These are phyloP conservation scores for Lutjanus campechanus DNA, from an alignment of 2,797 vertebrate species.

Conservation along the genomic window DNA sequence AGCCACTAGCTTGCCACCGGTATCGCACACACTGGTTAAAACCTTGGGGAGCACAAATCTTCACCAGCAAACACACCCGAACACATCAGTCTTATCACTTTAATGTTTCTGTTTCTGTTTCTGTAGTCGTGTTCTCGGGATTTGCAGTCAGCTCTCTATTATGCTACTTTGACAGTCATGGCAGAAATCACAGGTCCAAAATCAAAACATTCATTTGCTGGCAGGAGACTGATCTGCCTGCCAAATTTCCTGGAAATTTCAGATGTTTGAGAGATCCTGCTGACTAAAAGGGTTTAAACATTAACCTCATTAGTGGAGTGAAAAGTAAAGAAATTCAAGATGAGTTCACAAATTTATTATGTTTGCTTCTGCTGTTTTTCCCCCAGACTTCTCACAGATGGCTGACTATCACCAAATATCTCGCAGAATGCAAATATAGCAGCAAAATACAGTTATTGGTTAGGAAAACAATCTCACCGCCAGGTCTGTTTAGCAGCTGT, in stretches of 20 bases:
- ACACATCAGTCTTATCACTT: background rate
- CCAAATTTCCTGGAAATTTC: constrained; percentile 29
- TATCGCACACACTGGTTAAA: no score
- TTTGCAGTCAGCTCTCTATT: constrained; percentile 9
- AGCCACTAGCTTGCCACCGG: no score
- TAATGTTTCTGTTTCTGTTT: background rate
- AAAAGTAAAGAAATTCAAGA: constrained; percentile 27
- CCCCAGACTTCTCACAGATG: constrained; percentile 23
- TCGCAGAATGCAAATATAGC: constrained; percentile 19
- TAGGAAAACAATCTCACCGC: constrained; percentile 21
- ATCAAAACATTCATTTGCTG: constrained; percentile 30
- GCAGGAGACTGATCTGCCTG: constrained; percentile 11
- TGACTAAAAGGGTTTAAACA: background rate
- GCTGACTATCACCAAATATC: constrained; percentile 7
- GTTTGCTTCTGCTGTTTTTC: background rate
- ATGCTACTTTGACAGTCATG: constrained; percentile 17
- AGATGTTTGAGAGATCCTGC: constrained; percentile 24
- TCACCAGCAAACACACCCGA: background rate
- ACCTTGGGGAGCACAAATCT: background rate
- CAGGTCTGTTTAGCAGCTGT: constrained; percentile 41
- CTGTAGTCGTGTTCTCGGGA: constrained; percentile 11
- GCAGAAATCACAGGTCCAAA: constrained; percentile 35
- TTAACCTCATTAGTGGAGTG: constrained; percentile 22
- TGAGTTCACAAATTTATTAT: constrained; percentile 7
- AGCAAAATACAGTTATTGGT: constrained; percentile 10